These are phyloP conservation scores for Catocala fraxini DNA, from an alignment of 2,888 invertebrate species.

Conservation along the genomic window DNA sequence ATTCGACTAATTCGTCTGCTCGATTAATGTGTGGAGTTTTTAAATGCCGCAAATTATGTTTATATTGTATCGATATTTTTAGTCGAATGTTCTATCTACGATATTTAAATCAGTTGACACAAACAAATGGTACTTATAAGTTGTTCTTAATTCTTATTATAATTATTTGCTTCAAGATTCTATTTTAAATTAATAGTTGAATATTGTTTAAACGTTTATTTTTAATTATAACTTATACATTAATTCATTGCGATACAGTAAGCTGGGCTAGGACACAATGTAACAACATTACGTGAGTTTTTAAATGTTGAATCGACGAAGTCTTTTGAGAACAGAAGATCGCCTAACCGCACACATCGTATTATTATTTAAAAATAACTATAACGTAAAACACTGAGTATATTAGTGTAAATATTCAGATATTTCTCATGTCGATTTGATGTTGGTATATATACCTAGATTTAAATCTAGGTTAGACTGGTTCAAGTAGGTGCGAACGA, in stretches of 20 bases:
- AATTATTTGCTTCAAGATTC: conserved; percentile 56
- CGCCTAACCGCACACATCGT: conserved; percentile 32
- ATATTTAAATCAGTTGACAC: conserved; percentile 50
- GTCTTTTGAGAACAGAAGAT: conserved; percentile 34
- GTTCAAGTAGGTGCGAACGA: conserved; percentile 26
- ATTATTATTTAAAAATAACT: conserved; percentile 33
- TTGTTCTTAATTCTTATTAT: conserved; percentile 54
- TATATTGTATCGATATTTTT: conserved; percentile 42
- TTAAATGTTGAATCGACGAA: conserved; percentile 40
- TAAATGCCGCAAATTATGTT: conserved; percentile 47
- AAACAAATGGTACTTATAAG: conserved; percentile 54
- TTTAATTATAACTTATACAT: conserved; percentile 47
- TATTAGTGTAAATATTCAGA: conserved; percentile 20
- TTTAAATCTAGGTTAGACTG: conserved; percentile 30
- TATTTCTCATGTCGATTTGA: conserved; percentile 35
- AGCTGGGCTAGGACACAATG: conserved; percentile 38
- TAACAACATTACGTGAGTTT: conserved; percentile 25
- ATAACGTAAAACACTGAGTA: conserved; percentile 24
- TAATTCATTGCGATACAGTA: conserved; percentile 41
- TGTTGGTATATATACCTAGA: conserved; percentile 29
- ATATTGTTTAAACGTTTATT: conserved; percentile 45
- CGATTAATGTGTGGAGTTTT: conserved; percentile 41
- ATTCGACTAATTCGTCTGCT: conserved; percentile 44
- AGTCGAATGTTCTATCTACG: conserved; percentile 43
- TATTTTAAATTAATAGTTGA: conserved; percentile 50